Evolutionary conservation across 2,113 vertebrate genomes (phyloP).

Genomic region (Cryptoleucopteryx plumbea): DNA sequence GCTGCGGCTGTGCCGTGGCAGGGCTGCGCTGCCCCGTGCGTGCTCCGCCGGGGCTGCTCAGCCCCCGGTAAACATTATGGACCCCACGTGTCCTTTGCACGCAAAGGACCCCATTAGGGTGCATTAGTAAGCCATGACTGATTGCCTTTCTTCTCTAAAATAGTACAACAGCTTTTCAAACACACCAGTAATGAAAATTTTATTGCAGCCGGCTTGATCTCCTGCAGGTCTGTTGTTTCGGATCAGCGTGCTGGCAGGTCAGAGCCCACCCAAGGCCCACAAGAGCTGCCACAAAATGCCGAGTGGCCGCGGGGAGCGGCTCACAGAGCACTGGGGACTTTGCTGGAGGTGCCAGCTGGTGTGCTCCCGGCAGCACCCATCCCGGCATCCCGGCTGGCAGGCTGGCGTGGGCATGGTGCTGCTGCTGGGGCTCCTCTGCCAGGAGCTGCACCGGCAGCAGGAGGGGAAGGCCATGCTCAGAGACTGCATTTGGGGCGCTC

Average conservation of each 20-base stretch:
- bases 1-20: neutral
- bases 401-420: rapidly evolving
- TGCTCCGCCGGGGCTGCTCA: neutral
- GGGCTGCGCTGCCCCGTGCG: neutral
- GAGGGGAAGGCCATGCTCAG: neutral
- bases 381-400: neutral
- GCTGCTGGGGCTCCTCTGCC: neutral
- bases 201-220: neutral
- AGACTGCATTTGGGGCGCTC: neutral
- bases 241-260: neutral
- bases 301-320: rapidly evolving
- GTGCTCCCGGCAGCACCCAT: neutral
- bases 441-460: neutral
- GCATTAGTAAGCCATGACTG: neutral
- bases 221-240: neutral
- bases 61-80: neutral
- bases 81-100: neutral
- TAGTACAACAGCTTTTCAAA: neutral
- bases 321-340: neutral
- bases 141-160: neutral
- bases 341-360: neutral
- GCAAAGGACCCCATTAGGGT: neutral
- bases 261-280: neutral
- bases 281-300: neutral
- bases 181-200: neutral